Evolutionary conservation across 2,113 vertebrate genomes (phyloP).

Genomic region (Oncorhynchus mykiss): DNA sequence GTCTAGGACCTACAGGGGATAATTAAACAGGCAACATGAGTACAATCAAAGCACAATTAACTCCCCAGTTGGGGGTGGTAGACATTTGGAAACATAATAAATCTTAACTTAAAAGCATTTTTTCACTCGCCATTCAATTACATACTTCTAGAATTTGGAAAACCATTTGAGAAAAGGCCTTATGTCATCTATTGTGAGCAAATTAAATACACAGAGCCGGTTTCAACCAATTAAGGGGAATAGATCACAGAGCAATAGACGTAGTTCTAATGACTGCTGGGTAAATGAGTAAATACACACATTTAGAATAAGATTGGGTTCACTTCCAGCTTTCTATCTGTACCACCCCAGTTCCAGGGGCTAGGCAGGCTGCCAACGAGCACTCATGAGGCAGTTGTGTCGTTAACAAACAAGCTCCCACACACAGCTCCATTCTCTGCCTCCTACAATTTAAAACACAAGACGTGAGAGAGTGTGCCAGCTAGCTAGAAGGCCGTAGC

Average conservation of each 20-base stretch:
- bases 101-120: conserved; percentile 8
- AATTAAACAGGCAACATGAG: background rate
- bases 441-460: conserved; percentile 72
- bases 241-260: conserved; percentile 51
- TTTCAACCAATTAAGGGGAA: conserved; percentile 66
- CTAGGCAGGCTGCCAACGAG: conserved; percentile 69
- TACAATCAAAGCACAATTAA: conserved; percentile 1
- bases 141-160: conserved; percentile 48
- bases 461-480: conserved; percentile 50
- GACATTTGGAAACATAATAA: conserved; percentile 15
- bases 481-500: conserved; percentile 49
- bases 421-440: conserved; percentile 66
- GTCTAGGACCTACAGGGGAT: too few relatives aligned
- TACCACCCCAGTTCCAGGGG: conserved; percentile 51
- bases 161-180: conserved; percentile 46
- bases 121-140: conserved; percentile 24
- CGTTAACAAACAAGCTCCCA: conserved; percentile 72
- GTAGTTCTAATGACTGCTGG: conserved; percentile 62
- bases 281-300: conserved; percentile 69
- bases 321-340: conserved; percentile 65
- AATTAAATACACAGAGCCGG: conserved; percentile 62
- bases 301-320: conserved; percentile 67
- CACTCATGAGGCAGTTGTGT: conserved; percentile 71
- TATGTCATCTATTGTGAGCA: conserved; percentile 59
- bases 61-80: conserved; percentile 8